Evolutionary conservation across 1,140 invertebrate species (phyloP), one percentile per base, ranked within the genome.

Genomic region (Tetramorium alpestre): DNA sequence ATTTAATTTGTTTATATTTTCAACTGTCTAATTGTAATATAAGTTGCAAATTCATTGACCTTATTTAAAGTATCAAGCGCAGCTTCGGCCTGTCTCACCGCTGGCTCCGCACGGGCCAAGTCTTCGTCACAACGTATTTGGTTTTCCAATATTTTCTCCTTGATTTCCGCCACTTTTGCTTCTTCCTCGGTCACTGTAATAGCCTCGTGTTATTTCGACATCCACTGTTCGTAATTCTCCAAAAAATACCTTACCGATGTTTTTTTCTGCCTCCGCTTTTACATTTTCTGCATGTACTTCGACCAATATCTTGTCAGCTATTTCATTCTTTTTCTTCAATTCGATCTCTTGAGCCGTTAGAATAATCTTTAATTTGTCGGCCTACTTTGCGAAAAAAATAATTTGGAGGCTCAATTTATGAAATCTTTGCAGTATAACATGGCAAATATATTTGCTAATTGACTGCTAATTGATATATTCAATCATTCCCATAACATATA

Each of bases 21-120:
- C 11, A 5, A 54, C 51, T n/a, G 51, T 76, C 11, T 13, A 25
- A 70, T 76, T 60, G 22, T 5, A 51, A 75, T 41, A 6, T 25
- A 54, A 62, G 51, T 44, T 2, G 51, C 22, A 44, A 51, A 38
- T n/a, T 76, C 1, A 28, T 54, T 88, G 89, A 97, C 97, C 95
- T 99, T 99, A 93, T 99, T 99, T 1, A 99, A 94, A 0, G 98
- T 99, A 92, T 99, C 98, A 54, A 99, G 95, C 56, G 99, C 99
- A 91, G 98, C 98, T 93, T 98, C 97, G 1, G 99, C 99, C 38
- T 98, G 98, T 8, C 97, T 93, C 11, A 99, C 95, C 1, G 98
- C 98, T 0, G 99, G 99, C 94, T 99, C 98, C 16, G 99, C 98
- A 93, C 98, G 98, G 0, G 96, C 97, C 86, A 99, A 96, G 96